Percentiles rank a stretch among this genome's conserved stretches.
phyloP scores from a whole-genome alignment of 2,113 vertebrate species.

The Osmerus eperlanus region DNA sequence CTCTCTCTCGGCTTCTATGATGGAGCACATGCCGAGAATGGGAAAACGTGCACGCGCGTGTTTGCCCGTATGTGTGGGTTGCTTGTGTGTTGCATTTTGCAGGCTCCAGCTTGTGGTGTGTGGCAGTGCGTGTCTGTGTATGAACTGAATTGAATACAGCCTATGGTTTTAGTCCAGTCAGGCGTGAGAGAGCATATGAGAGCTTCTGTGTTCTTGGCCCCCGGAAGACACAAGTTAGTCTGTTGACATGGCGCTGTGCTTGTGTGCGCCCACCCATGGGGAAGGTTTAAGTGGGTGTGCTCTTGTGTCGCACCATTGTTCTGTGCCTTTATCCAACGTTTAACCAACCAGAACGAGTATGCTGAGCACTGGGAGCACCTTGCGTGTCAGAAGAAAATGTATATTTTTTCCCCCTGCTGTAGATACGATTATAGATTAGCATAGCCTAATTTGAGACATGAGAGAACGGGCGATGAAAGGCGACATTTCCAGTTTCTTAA shows the following conservation, averaged over 20 bases:
- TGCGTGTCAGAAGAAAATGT: not conserved
- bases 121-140: constrained; percentile 10
- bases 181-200: not conserved
- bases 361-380: not conserved
- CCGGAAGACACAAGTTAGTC: not conserved
- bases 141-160: not conserved
- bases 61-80: too few relatives aligned
- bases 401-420: too few relatives aligned
- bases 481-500: not conserved
- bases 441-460: too few relatives aligned
- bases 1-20: too few relatives aligned
- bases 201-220: constrained; percentile 4
- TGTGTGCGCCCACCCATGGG: constrained; percentile 5
- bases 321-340: constrained; percentile 5
- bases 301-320: constrained; percentile 9
- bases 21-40: too few relatives aligned
- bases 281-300: not conserved
- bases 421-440: too few relatives aligned
- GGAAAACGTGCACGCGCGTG: too few relatives aligned
- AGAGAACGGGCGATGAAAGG: not conserved
- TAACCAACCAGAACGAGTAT: constrained; percentile 14
- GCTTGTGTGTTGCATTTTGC: too few relatives aligned
- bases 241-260: constrained; percentile 9
- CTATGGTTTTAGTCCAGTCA: not conserved
- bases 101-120: not conserved